A percentile compares a stretch with the other conserved stretches of the same genome.
Conservation (phyloP, 1,140 invertebrate species). For the Aphis craccivora region DNA sequence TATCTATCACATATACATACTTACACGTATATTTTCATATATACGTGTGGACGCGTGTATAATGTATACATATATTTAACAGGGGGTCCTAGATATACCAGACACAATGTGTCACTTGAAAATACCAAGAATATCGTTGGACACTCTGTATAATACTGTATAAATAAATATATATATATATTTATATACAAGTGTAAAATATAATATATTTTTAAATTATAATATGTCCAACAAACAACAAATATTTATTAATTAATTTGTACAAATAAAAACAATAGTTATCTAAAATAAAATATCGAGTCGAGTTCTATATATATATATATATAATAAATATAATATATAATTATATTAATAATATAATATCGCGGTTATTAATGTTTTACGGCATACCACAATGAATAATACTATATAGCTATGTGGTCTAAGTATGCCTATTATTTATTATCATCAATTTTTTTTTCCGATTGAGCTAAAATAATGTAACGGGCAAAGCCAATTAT, state of each 20-base stretch:
- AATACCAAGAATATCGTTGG: neutral
- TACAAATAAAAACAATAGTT: slow-evolving; percentile 44
- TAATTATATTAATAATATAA: neutral
- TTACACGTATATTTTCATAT: neutral
- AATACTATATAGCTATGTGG: neutral
- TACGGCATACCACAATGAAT: neutral
- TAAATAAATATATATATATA: slow-evolving; percentile 26
- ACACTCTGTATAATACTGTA: neutral
- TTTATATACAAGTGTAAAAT: neutral
- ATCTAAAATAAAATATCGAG: slow-evolving; percentile 22
- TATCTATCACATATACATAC: neutral
- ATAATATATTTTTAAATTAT: slow-evolving; percentile 31
- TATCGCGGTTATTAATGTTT: neutral
- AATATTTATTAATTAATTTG: slow-evolving; percentile 30
- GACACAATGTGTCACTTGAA: neutral
- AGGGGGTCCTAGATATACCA: neutral
- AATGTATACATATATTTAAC: slow-evolving; percentile 5
- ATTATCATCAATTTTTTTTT: neutral
- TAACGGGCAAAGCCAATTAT: slow-evolving; percentile 1
- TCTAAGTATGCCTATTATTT: neutral
- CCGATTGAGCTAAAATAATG: neutral
- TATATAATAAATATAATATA: too few species aligned
- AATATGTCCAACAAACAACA: slow-evolving; percentile 37
- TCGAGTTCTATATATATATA: neutral
- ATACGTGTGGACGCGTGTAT: neutral